Percentiles rank a stretch among this genome's conserved stretches.
Evolutionary conservation across 2,113 vertebrate species (phyloP).

Genomic region (Dromiciops gliroides): DNA sequence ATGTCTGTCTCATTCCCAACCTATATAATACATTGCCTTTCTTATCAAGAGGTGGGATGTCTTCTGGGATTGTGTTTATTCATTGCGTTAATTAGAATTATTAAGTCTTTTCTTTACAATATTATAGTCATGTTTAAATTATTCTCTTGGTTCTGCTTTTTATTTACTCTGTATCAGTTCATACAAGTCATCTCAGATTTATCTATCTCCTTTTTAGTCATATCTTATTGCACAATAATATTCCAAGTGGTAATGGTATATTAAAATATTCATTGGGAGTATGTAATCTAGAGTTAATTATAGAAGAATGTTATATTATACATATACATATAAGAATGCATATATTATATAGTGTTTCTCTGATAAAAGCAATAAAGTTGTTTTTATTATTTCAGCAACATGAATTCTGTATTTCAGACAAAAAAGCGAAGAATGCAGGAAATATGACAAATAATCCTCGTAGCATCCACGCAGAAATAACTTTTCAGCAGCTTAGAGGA

Average conservation of each 20-base stretch:
- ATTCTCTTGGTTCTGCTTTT: background rate
- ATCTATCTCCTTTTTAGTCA: background rate
- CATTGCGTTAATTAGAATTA: background rate
- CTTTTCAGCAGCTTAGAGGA: constrained; percentile 81
- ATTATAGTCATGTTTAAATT: background rate
- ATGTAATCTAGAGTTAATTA: background rate
- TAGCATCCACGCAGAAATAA: constrained; percentile 80
- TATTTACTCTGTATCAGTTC: background rate
- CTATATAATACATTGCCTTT: background rate
- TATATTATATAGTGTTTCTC: constrained; percentile 29
- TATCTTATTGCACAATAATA: background rate
- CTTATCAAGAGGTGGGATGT: background rate
- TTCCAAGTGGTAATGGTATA: background rate
- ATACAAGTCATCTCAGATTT: background rate
- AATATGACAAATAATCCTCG: constrained; percentile 71
- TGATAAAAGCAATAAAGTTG: background rate
- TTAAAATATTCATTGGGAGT: background rate
- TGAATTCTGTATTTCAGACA: constrained; percentile 81
- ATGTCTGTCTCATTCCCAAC: background rate
- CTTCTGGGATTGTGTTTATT: background rate
- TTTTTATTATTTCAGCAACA: constrained; percentile 44
- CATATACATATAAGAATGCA: too few species aligned
- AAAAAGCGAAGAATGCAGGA: constrained; percentile 80
- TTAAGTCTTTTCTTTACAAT: background rate
- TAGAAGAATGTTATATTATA: background rate